Base-by-base conservation (phyloP, 1,140 invertebrate species). In the Sitodiplosis mosellana region DNA sequence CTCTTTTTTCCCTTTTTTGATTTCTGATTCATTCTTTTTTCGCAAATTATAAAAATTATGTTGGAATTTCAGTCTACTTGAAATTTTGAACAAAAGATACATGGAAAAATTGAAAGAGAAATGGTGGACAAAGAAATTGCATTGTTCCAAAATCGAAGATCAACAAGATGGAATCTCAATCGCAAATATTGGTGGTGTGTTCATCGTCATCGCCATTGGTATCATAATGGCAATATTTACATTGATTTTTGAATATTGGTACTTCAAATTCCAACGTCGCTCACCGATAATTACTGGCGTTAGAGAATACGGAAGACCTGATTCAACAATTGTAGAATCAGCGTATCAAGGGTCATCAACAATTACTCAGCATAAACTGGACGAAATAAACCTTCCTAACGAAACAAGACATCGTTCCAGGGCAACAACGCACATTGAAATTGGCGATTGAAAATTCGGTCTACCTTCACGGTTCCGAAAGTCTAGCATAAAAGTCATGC, bases 151-250 rank as follows among this genome's bases (percentile, higher is more conserved):
- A 55, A 74, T 82, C 40, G 87, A 92, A 48, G 84, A 93, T 60
- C 87, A 95, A 63, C 88, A 83, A 14, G 91, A 94, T 55, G 92
- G 93, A 33, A 98, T 98, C 56, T 92, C 87, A 48, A 95, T 98
- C 52, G 78, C 91, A 54, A 97, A 97, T 61, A 98, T 97, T 51
- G 90, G 93, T 37, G 93, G 93, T 1, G 92, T 97, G 0, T 98
- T 97, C 58, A 91, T 97, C 40, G 87, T 94, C 0, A 93, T 95
- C 52, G 89, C 94, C 54, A 85, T 91, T 45, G 91, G 91, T 0
- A 93, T 95, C 37, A 83, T 82, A 0, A 68, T 94, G 55, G 88
- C 92, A 8, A 88, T 90, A 54, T 65, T 95, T 21, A 94, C 90
- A 0, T 67, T 97, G 15, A 81, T 80, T 0, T 80, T 92, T 38